Base-by-base conservation (phyloP, 1,140 invertebrate genomes). In the Hermatobates lingyangjiaoensis region DNA sequence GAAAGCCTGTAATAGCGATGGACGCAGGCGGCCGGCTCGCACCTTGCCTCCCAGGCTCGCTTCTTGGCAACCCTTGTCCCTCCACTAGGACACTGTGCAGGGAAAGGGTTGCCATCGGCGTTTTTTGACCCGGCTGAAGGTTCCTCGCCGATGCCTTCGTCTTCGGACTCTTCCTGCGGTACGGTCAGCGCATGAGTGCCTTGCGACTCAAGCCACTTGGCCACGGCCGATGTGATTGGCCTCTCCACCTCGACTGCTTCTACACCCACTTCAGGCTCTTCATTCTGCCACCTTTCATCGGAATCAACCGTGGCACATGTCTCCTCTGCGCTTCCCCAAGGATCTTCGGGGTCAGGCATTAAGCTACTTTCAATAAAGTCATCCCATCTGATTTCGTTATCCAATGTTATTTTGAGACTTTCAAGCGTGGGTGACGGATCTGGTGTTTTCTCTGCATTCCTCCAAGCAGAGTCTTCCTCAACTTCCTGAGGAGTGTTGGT, bases 81-180 rank as follows among this genome's bases (percentile, higher is more conserved):
- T 25, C 48, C 50, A 53, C 57, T 59, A 64, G 44, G 60, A 60
- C 55, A 64, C 60, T 58, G 56, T 56, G 57, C 63, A 64, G 55
- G 62, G 55, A 59, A 63, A 64, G 62, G 63, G 63, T 63, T 63
- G 62, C 61, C 51, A 57, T 56, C 25, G 60, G 51, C 60, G 63
- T 64, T 64, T 64, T 64, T 64, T 64, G 57, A 59, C 61, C 56
- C 59, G 53, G 58, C 58, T 30, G 42, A 30, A 3, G 30, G 24
- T 28, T 57, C 27, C 38, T 57, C 44, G 20, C 55, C 53, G 10
- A 54, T 49, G n/a, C 30, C 30, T 26, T 57, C 57, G 47, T 54
- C 57, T 18, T 57, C 55, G 1, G 21, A 47, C 21, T 50, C 28
- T 23, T 39, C 23, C n/a, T 30, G 46, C 20, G 25, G 18, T 10